Conservation (phyloP, 2,888 invertebrate genomes). For the Sepiola atlantica region DNA sequence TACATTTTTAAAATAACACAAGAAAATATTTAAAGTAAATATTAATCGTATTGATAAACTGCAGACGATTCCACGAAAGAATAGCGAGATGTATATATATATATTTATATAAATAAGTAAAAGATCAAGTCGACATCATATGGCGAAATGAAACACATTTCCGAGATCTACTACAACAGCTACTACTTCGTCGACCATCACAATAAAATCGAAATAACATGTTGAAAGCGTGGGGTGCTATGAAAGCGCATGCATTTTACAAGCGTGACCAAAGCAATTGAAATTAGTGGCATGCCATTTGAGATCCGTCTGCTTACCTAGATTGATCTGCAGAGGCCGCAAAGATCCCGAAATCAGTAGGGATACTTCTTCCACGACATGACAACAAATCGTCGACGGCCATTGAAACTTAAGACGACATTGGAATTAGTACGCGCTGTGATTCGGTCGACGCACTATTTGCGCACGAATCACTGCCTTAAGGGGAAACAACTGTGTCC, state of each 20-base stretch:
- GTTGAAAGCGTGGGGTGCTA: constrained; percentile 4
- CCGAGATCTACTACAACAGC: background rate
- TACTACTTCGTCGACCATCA: background rate
- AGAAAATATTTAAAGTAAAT: too few relatives aligned
- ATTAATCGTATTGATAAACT: background rate
- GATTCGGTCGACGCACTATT: background rate
- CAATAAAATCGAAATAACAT: background rate
- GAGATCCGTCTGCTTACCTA: background rate
- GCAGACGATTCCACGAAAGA: background rate
- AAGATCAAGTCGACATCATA: background rate
- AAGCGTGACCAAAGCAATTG: background rate
- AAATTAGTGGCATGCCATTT: constrained; percentile 1
- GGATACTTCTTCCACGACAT: background rate
- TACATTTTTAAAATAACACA: too few relatives aligned
- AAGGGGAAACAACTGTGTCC: background rate
- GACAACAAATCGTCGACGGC: background rate
- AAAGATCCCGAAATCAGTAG: background rate
- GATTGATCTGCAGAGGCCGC: background rate
- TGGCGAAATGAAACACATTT: background rate
- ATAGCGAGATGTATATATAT: background rate
- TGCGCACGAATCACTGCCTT: constrained; percentile 9
- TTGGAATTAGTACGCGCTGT: background rate
- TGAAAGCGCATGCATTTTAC: background rate
- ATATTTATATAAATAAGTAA: background rate
- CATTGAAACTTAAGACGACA: constrained; percentile 20